A percentile compares a stretch with the other conserved stretches of the same genome.
Evolutionary conservation across 2,113 vertebrate genomes (phyloP).

Genomic region (Capricornis sumatraensis): DNA sequence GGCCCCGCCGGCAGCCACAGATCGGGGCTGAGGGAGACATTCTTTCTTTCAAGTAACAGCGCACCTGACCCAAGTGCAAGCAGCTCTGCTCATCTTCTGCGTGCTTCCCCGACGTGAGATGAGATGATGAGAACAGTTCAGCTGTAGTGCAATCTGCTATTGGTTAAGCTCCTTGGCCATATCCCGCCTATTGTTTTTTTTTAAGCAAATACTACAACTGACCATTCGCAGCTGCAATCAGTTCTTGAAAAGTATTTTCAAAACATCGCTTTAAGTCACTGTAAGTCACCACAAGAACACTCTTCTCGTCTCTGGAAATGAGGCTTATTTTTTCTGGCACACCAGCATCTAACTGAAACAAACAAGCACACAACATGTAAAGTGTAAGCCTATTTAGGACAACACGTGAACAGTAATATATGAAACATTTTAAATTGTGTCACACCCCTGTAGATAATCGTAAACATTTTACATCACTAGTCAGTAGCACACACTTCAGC

Average conservation of each 20-base stretch:
- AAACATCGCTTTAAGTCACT: constrained; percentile 99
- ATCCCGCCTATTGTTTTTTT: constrained; percentile 84
- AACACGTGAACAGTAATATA: background rate
- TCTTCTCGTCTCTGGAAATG: constrained; percentile 98
- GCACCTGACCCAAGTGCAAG: constrained; percentile 95
- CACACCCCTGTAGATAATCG: background rate
- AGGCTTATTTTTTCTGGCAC: constrained; percentile 99
- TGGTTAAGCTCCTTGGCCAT: constrained; percentile 83
- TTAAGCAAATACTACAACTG: constrained; percentile 94
- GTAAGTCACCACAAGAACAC: constrained; percentile 98
- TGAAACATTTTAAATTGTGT: background rate
- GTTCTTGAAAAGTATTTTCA: constrained; percentile 99
- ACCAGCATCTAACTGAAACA: constrained; percentile 94
- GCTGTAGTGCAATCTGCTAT: constrained; percentile 96
- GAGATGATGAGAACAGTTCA: constrained; percentile 83
- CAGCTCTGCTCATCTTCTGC: constrained; percentile 84
- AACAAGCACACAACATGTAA: constrained; percentile 70
- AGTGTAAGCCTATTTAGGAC: constrained; percentile 48
- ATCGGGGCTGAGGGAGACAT: constrained; percentile 88
- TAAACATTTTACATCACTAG: background rate
- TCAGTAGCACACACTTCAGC: background rate
- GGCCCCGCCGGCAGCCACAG: constrained; percentile 87
- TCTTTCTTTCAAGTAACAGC: constrained; percentile 95
- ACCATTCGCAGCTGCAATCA: constrained; percentile 92
- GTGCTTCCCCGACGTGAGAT: constrained; percentile 82